A percentile compares a stretch with the other conserved stretches of the same genome.
Evolutionary conservation across 2,888 invertebrate genomes (phyloP).

Genomic region (Syrista parreyssii): DNA sequence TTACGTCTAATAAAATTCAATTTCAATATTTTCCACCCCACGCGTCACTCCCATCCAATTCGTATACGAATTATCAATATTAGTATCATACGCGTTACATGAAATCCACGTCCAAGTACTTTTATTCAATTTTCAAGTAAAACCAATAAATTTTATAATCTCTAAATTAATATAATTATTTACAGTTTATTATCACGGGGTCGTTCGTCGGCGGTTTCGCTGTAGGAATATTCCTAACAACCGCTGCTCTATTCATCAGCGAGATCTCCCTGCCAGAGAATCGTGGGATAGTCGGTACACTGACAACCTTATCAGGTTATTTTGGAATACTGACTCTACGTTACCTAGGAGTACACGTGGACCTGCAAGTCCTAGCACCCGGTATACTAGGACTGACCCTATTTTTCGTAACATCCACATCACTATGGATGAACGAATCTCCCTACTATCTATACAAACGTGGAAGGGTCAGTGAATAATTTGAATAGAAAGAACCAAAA

Average conservation of each 20-base stretch:
- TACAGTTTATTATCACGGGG: constrained; percentile 30
- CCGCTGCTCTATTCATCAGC: constrained; percentile 37
- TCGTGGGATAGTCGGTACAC: constrained; percentile 29
- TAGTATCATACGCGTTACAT: no score
- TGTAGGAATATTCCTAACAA: constrained; percentile 34
- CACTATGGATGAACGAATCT: constrained; percentile 41
- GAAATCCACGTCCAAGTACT: no score
- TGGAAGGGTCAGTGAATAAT: constrained; percentile 31
- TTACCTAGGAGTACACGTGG: constrained; percentile 22
- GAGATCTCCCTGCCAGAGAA: constrained; percentile 35
- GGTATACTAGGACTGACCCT: constrained; percentile 25
- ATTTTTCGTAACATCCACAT: constrained; percentile 30
- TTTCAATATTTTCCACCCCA: background rate
- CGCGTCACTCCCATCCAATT: background rate
- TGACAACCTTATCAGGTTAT: constrained; percentile 31
- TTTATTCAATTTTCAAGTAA: background rate
- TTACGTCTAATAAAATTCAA: background rate
- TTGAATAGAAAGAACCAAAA: no score
- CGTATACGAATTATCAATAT: background rate
- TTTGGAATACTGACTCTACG: constrained; percentile 33
- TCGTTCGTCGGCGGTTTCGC: constrained; percentile 37
- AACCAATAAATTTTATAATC: background rate
- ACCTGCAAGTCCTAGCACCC: constrained; percentile 19
- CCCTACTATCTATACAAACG: constrained; percentile 38
- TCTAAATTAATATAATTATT: background rate